Conservation (phyloP, 2,113 vertebrate species). For the Aix galericulata region DNA sequence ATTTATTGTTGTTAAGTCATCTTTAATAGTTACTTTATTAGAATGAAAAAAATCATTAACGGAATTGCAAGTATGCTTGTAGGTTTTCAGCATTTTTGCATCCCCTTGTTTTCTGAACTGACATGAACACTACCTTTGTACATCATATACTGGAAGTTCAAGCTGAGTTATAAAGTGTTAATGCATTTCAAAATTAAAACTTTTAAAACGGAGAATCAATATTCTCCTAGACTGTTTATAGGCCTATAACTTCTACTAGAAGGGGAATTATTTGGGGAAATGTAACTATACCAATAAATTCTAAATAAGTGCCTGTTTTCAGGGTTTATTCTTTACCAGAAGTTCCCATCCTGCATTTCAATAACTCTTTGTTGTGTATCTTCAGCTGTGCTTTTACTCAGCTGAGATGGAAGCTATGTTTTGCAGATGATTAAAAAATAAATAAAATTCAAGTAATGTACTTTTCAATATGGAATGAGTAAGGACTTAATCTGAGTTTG, state of each 20-base stretch:
- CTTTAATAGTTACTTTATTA: not conserved
- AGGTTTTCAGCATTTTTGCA: not conserved
- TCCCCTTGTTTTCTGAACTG: not conserved
- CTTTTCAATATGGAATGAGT: not conserved
- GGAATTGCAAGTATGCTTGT: not conserved
- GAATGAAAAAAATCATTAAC: not conserved
- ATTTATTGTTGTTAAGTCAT: not conserved
- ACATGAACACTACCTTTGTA: accelerated
- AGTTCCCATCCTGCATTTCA: not conserved
- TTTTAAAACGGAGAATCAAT: not conserved
- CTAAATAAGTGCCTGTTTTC: not conserved
- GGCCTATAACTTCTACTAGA: not conserved
- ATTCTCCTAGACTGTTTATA: not conserved
- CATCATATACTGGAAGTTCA: not conserved
- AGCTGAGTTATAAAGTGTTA: not conserved
- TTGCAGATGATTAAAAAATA: not conserved
- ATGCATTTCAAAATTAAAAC: not conserved
- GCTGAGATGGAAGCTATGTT: not conserved
- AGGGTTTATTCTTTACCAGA: not conserved
- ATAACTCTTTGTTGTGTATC: not conserved
- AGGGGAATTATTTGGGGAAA: not conserved
- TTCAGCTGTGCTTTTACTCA: not conserved
- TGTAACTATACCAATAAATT: not conserved
- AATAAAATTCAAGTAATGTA: not conserved
- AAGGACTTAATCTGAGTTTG: not conserved